A percentile compares a stretch with the other conserved stretches of the same genome.
Evolutionary conservation across 30 jellyfish, hydroid and myxozoan genomes (phyloP).

Genomic region (Turritopsis rubra): DNA sequence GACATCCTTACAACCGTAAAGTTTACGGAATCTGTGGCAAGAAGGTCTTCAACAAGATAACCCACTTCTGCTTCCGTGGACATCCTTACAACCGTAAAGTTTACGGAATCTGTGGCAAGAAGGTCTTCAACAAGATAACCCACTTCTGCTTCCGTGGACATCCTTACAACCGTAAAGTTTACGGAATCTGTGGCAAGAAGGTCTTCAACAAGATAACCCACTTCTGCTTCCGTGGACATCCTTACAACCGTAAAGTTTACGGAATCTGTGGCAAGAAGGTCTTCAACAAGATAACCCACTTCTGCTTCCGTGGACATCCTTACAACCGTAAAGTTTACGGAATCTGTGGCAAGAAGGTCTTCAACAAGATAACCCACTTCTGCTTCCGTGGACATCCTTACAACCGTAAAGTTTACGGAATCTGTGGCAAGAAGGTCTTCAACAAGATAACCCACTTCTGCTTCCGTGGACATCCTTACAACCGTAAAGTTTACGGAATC

Average conservation of each 20-base stretch:
- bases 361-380: background rate
- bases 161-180: background rate
- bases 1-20: background rate
- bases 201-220: background rate
- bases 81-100: background rate
- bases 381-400: background rate
- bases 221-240: background rate
- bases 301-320: background rate
- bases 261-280: background rate
- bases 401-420: background rate
- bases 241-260: background rate
- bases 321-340: background rate
- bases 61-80: slow-evolving; percentile 20
- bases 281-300: background rate
- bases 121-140: background rate
- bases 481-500: background rate
- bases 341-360: background rate
- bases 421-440: background rate
- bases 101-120: background rate
- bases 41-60: background rate
- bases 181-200: background rate
- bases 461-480: background rate
- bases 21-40: slow-evolving; percentile 9
- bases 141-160: background rate
- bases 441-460: background rate